phyloP scores from a whole-genome alignment of 2,888 invertebrate species.

The Cyrtodaria siliqua region DNA sequence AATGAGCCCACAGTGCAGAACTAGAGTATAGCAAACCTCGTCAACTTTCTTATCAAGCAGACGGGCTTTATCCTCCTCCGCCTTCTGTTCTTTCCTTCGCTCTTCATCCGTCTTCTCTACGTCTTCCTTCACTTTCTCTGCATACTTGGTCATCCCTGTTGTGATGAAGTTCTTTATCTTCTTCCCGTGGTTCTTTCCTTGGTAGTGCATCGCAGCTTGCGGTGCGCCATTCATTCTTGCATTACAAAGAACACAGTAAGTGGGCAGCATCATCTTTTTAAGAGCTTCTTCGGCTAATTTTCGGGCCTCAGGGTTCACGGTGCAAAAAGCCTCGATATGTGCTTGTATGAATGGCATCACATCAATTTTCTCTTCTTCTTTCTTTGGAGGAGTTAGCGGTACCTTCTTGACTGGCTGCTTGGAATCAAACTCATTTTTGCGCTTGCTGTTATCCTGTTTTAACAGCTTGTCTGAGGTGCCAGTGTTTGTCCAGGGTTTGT shows the following conservation, averaged over 20 bases:
- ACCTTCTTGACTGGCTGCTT: constrained; percentile 18
- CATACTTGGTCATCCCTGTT: constrained; percentile 50
- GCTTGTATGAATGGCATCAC: constrained; percentile 49
- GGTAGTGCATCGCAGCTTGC: constrained; percentile 89
- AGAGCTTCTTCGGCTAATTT: constrained; percentile 56
- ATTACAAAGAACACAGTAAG: constrained; percentile 88
- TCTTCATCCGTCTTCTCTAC: constrained; percentile 41
- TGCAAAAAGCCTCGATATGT: constrained; percentile 51
- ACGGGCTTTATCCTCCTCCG: constrained; percentile 49
- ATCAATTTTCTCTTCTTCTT: constrained; percentile 52
- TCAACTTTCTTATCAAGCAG: constrained; percentile 52
- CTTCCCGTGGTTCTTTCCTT: constrained; percentile 88
- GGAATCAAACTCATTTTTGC: constrained; percentile 24
- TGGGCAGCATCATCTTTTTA: constrained; percentile 65
- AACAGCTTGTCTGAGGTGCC: background rate
- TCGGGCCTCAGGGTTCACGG: constrained; percentile 42
- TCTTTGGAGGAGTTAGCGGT: constrained; percentile 31
- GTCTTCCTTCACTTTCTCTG: constrained; percentile 45
- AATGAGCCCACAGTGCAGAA: background rate
- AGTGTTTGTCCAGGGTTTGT: background rate
- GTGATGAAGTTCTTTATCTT: constrained; percentile 69
- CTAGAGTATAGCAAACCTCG: constrained; percentile 33
- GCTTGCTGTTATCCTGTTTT: too few species aligned
- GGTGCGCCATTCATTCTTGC: constrained; percentile 88
- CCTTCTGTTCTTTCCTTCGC: constrained; percentile 28